Base-by-base conservation (phyloP, 92 coral and sea anemone species). In the Diadumene lineata region DNA sequence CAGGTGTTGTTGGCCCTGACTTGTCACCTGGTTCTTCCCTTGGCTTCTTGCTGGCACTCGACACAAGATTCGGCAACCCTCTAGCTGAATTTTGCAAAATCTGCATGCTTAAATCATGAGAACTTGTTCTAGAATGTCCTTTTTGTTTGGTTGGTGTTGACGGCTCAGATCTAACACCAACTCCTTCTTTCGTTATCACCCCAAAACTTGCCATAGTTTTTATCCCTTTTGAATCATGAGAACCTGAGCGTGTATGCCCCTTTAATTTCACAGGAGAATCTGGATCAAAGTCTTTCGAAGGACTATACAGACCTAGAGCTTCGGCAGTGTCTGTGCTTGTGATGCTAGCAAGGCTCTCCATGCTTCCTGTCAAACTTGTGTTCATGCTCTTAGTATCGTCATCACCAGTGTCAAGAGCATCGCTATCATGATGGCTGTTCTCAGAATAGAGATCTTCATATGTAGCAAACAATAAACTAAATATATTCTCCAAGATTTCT, bases 381-480 rank as follows among this genome's bases (percentile, higher is more conserved):
- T 85, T 90, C 64, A 93, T 69, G 48, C 97, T 93, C 74, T 90
- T 84, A 0, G 93, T 79, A 29, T 91, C 97, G 25, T 91, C 92
- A 38, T 92, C 97, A 55, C 79, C 79, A 1, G 99, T 89, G 28
- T 96, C 99, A 28, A 92, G 72, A 27, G 73, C 97, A 68, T 94
- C 99, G 55, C 92, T 96, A 58, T 96, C 99, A 66, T 88, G 85
- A 33, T 84, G 96, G 0, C 79, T 72, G 53, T 74, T 63, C 24
- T 92, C 90, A 16, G 87, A 90, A 43, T 84, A 85, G 26, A 96
- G 80, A 50, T 96, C 96, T 62, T 92, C 97, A 34, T 86, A 86
- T 51, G 97, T 92, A 8, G 87, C 82, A 96, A 96, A 96, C 22
- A 96, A 64, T 56, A 96, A 88, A 69, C 99, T 89, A 48, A 96